Conservation (phyloP, 2,797 vertebrate genomes). For the Oceanodroma leucorhoa region DNA sequence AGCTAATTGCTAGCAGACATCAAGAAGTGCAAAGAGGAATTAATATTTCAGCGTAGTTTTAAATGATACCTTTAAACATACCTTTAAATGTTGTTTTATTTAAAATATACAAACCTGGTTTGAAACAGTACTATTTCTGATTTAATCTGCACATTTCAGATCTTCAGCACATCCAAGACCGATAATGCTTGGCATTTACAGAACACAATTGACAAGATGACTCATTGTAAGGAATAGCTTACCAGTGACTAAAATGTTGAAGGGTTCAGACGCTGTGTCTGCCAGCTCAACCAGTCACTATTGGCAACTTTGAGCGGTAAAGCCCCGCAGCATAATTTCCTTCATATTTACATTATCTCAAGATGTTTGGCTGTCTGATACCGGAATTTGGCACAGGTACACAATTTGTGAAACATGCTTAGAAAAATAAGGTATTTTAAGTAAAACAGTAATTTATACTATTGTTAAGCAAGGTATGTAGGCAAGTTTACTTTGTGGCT, state of each 20-base stretch:
- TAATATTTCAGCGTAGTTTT: background rate
- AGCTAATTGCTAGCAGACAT: slow-evolving; percentile 53
- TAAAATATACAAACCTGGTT: slow-evolving; percentile 9
- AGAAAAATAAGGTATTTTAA: background rate
- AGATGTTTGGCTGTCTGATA: background rate
- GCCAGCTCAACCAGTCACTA: background rate
- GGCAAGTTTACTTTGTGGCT: background rate
- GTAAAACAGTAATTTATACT: background rate
- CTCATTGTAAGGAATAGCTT: background rate
- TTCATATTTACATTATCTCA: background rate
- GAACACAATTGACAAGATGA: slow-evolving; percentile 47
- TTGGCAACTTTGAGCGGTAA: background rate
- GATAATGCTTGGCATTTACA: slow-evolving; percentile 14
- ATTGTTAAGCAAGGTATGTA: background rate
- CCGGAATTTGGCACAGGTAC: background rate
- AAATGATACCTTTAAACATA: background rate
- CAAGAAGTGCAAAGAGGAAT: slow-evolving; percentile 16
- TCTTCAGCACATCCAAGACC: background rate
- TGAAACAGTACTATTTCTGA: background rate
- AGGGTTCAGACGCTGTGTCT: background rate
- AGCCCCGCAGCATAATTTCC: background rate
- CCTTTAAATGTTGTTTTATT: slow-evolving; percentile 26
- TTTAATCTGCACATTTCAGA: background rate
- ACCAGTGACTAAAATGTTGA: background rate
- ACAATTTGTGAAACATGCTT: background rate